These are phyloP conservation scores for Petroica traversi DNA, from an alignment of 2,113 vertebrate genomes.

Conservation along the genomic window DNA sequence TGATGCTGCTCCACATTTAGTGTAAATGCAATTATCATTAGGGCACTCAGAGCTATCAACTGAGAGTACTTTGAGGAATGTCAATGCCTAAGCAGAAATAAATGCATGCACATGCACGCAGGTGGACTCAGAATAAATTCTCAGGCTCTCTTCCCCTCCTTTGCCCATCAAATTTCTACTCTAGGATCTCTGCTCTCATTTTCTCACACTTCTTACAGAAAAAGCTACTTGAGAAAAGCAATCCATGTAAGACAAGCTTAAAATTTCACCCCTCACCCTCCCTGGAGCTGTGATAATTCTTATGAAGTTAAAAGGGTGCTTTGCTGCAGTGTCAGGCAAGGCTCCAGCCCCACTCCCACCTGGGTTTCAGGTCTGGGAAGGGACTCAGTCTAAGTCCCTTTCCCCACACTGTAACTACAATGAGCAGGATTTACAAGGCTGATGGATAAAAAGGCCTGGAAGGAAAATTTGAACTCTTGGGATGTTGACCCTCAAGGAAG, in stretches of 20 bases:
- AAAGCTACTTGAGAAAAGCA: background rate
- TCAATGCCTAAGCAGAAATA: background rate
- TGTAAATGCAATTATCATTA: conserved; percentile 57
- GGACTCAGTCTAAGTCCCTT: background rate
- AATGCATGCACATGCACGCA: background rate
- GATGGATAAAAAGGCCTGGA: background rate
- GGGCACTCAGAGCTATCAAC: conserved; percentile 29
- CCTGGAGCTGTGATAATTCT: background rate
- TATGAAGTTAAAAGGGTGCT: background rate
- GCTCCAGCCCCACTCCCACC: background rate
- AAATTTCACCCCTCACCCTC: background rate
- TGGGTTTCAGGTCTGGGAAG: rapidly evolving
- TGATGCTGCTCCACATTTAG: conserved; percentile 19
- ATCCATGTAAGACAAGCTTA: background rate
- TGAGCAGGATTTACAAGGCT: background rate
- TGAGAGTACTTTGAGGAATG: conserved; percentile 14
- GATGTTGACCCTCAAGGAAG: no score
- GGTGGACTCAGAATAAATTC: background rate
- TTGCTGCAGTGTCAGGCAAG: background rate
- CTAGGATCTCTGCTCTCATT: background rate
- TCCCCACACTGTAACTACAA: background rate
- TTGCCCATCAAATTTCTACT: background rate
- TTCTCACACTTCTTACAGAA: background rate
- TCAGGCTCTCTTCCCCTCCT: background rate
- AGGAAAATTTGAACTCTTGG: background rate